phyloP scores from a whole-genome alignment of 53 echinoderm and acorn worm genomes.

The Temnopleurus reevesii region DNA sequence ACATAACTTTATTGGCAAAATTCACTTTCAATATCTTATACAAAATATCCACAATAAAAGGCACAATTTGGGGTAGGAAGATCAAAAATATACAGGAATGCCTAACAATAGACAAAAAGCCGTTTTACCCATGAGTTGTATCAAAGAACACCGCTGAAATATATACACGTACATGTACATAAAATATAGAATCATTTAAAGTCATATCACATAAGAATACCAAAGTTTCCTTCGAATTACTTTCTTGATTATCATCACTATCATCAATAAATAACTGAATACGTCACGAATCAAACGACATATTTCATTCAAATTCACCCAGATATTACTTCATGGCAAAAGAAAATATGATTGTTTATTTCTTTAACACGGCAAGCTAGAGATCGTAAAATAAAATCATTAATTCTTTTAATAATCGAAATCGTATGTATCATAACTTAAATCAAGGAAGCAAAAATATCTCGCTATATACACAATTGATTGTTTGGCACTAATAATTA shows the following conservation, averaged over 20 bases:
- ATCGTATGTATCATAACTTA: too few species aligned
- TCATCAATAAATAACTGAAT: not conserved
- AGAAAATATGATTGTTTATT: not conserved
- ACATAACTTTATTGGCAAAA: constrained; percentile 16
- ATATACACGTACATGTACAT: not conserved
- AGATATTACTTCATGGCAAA: not conserved
- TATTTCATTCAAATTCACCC: not conserved
- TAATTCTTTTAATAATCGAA: too few species aligned
- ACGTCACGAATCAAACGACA: not conserved
- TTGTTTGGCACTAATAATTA: not conserved
- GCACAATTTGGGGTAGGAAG: constrained; percentile 19
- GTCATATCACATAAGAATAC: not conserved
- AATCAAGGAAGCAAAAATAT: too few species aligned
- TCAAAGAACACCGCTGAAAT: constrained; percentile 7
- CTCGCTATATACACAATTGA: not conserved
- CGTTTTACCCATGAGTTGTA: constrained; percentile 34
- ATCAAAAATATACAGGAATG: not conserved
- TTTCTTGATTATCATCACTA: too few species aligned
- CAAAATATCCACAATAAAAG: constrained; percentile 38
- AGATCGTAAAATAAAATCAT: not conserved
- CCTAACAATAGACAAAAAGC: not conserved
- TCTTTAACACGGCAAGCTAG: not conserved
- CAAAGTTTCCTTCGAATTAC: not conserved
- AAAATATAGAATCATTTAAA: constrained; percentile 6
- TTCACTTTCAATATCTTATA: not conserved